A percentile compares a stretch with the other conserved stretches of the same genome.
Evolutionary conservation across 2,113 vertebrate species (phyloP).

Genomic region (Anser brachyrhynchus): DNA sequence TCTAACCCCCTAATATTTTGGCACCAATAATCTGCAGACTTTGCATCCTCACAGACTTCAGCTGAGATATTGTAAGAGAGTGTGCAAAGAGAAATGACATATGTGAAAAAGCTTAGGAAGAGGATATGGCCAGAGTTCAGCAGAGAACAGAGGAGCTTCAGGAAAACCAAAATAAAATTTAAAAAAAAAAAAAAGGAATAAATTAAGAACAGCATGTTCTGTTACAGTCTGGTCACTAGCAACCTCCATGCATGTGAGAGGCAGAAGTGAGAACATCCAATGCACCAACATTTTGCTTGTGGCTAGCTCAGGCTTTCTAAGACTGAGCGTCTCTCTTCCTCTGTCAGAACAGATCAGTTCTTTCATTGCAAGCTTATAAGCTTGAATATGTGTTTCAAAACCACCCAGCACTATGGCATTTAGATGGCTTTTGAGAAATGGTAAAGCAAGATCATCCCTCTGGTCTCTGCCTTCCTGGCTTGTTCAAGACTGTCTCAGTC

Average conservation of each 20-base stretch:
- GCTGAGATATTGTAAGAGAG: not conserved
- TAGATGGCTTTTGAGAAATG: not conserved
- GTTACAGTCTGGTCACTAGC: not conserved
- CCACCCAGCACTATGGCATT: not conserved
- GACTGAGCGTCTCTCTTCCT: not conserved
- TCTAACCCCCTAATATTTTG: not conserved
- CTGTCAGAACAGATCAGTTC: not conserved
- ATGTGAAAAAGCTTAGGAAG: not conserved
- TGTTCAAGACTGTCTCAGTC: not conserved
- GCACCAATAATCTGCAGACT: not conserved
- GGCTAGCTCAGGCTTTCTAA: not conserved
- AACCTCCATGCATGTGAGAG: not conserved
- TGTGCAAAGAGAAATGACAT: not conserved
- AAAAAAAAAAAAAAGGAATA: not conserved
- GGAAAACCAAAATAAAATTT: rapidly evolving
- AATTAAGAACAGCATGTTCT: not conserved
- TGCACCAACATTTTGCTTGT: not conserved
- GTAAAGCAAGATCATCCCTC: not conserved
- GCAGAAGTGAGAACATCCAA: not conserved
- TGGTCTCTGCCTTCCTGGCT: not conserved
- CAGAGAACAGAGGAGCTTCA: not conserved
- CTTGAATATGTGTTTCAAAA: not conserved
- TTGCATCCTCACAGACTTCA: not conserved
- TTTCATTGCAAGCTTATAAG: not conserved
- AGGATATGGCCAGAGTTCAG: not conserved